These are phyloP conservation scores for Tridacna crocea DNA, from an alignment of 2,888 invertebrate species.

Conservation along the genomic window DNA sequence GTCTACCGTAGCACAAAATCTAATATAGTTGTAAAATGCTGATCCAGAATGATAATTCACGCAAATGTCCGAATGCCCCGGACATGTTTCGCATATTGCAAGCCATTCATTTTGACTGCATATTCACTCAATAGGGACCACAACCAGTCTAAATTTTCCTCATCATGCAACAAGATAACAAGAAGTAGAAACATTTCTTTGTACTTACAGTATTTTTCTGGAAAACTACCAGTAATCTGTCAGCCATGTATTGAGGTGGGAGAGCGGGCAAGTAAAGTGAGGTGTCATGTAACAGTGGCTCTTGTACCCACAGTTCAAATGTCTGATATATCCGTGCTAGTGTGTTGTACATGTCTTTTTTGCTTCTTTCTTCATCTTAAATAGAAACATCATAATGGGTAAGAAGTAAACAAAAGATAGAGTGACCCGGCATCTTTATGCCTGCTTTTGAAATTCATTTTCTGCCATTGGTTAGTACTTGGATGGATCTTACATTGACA, in stretches of 20 bases:
- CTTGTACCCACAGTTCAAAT: constrained; percentile 91
- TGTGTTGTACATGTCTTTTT: constrained; percentile 41
- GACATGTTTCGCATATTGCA: no score
- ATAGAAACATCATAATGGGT: background rate
- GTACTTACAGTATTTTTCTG: constrained; percentile 79
- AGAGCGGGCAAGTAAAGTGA: constrained; percentile 88
- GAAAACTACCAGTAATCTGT: constrained; percentile 88
- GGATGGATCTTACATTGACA: no score
- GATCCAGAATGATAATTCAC: no score
- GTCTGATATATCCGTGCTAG: constrained; percentile 82
- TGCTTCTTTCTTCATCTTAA: constrained; percentile 30
- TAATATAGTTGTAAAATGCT: no score
- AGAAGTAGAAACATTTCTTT: background rate
- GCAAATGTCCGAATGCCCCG: no score
- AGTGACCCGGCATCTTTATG: background rate
- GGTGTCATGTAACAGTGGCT: constrained; percentile 89
- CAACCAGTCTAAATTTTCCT: no score
- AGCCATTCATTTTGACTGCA: no score
- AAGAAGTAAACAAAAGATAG: no score
- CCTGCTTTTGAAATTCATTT: background rate
- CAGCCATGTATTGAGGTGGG: constrained; percentile 90
- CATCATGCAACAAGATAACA: no score
- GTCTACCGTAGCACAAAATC: no score
- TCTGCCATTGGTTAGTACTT: background rate
- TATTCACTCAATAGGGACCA: no score